Percentiles rank a stretch among this genome's conserved stretches.
phyloP scores from a whole-genome alignment of 2,797 vertebrate genomes.

The Brachymystax lenok region DNA sequence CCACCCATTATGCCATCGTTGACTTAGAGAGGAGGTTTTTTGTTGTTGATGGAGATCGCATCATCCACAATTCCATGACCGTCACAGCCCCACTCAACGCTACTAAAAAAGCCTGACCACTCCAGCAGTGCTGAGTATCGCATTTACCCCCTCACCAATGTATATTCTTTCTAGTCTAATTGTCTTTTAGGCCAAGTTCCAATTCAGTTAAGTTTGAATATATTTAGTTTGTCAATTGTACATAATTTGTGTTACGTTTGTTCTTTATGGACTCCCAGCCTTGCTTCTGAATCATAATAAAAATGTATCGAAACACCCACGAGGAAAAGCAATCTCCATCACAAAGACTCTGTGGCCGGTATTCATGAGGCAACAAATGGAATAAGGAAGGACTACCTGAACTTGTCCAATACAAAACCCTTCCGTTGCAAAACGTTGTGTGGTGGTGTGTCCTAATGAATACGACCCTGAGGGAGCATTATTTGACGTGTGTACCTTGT shows the following conservation, averaged over 20 bases:
- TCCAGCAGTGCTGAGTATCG: neutral
- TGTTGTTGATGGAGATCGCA: too few relatives aligned
- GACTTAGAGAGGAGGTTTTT: too few relatives aligned
- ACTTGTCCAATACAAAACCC: neutral
- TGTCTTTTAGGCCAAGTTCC: neutral
- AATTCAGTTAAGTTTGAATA: too few relatives aligned
- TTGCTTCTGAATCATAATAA: neutral
- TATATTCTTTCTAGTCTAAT: neutral
- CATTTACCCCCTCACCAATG: neutral
- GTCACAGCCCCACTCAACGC: too few relatives aligned
- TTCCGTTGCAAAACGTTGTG: neutral
- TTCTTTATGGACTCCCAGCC: neutral
- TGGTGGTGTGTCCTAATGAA: neutral
- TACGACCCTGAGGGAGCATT: neutral
- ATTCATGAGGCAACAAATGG: too few relatives aligned
- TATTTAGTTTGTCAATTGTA: neutral
- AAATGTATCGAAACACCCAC: neutral
- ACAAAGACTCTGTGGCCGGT: neutral
- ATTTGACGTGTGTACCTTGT: neutral
- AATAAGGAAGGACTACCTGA: neutral
- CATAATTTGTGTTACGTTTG: neutral
- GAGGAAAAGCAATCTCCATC: neutral
- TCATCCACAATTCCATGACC: too few relatives aligned
- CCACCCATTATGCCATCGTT: too few relatives aligned
- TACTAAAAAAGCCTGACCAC: neutral